phyloP scores from a whole-genome alignment of 2,113 vertebrate species.

The Polypterus bichir region DNA sequence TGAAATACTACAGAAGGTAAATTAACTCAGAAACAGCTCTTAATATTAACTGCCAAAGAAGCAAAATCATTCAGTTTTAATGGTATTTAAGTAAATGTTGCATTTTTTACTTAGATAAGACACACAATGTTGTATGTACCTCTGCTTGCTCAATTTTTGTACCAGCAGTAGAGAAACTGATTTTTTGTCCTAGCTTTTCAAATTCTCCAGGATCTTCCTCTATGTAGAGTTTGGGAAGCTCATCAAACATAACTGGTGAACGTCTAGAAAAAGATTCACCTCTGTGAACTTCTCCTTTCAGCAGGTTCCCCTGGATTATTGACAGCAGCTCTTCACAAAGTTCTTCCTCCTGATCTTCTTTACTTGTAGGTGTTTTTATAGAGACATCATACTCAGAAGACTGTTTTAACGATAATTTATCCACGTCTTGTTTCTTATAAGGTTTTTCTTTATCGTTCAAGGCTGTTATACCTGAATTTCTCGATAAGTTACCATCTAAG shows the following conservation, averaged over 20 bases:
- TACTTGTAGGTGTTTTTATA: neutral
- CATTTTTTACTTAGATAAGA: no score
- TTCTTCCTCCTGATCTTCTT: conserved; percentile 37
- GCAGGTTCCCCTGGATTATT: conserved; percentile 26
- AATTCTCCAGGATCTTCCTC: conserved; percentile 55
- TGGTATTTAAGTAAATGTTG: no score
- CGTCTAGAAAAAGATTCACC: conserved; percentile 23
- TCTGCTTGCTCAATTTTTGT: no score
- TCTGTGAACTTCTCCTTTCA: conserved; percentile 18
- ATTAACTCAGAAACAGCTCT: no score
- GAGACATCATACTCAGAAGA: neutral
- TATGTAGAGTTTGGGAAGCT: conserved; percentile 60
- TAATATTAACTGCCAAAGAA: no score
- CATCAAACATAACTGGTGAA: conserved; percentile 27
- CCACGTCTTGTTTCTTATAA: neutral
- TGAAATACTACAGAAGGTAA: no score
- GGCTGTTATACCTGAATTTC: neutral
- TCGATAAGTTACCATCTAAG: conserved; percentile 18
- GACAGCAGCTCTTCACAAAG: conserved; percentile 32
- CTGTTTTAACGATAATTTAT: neutral
- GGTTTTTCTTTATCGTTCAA: neutral
- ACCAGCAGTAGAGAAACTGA: no score
- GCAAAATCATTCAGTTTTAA: no score
- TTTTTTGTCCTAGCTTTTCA: conserved; percentile 4
- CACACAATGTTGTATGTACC: no score